A percentile compares a stretch with the other conserved stretches of the same genome.
phyloP scores from a whole-genome alignment of 2,797 vertebrate species.

The Sebastes matsubarae region DNA sequence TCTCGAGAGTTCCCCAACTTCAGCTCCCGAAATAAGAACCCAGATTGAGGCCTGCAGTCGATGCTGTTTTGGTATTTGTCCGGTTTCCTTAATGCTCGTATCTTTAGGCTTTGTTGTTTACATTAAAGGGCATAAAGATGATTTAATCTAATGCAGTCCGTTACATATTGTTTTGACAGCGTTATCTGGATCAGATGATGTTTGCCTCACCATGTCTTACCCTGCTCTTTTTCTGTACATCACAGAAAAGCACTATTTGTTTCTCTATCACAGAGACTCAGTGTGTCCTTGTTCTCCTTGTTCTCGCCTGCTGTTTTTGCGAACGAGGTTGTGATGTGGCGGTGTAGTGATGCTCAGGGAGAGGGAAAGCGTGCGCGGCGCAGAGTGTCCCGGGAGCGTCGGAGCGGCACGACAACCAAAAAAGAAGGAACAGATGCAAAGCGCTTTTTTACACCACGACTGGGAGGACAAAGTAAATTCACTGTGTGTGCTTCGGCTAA shows the following conservation, averaged over 20 bases:
- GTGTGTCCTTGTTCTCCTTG: not conserved
- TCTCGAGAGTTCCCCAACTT: not conserved
- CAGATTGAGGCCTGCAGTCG: not conserved
- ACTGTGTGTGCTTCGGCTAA: not conserved
- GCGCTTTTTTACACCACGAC: not conserved
- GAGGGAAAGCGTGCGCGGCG: not conserved
- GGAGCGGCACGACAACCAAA: not conserved
- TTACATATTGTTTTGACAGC: not conserved
- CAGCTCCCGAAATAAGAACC: not conserved
- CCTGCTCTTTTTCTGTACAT: not conserved
- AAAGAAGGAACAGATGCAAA: slow-evolving; percentile 7
- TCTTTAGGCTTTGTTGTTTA: not conserved
- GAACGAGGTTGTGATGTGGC: not conserved
- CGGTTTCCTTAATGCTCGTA: not conserved
- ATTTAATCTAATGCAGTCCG: not conserved
- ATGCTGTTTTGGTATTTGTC: not conserved
- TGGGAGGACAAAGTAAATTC: not conserved
- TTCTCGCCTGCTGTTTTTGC: not conserved
- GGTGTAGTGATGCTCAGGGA: not conserved
- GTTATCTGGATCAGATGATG: not conserved
- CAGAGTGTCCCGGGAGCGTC: slow-evolving; percentile 5
- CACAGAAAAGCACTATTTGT: not conserved
- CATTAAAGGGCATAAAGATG: not conserved
- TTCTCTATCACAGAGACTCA: not conserved
- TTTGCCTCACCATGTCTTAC: not conserved